A percentile compares a stretch with the other conserved stretches of the same genome.
phyloP scores from a whole-genome alignment of 2,113 vertebrate genomes.

The Larimichthys polyactis region DNA sequence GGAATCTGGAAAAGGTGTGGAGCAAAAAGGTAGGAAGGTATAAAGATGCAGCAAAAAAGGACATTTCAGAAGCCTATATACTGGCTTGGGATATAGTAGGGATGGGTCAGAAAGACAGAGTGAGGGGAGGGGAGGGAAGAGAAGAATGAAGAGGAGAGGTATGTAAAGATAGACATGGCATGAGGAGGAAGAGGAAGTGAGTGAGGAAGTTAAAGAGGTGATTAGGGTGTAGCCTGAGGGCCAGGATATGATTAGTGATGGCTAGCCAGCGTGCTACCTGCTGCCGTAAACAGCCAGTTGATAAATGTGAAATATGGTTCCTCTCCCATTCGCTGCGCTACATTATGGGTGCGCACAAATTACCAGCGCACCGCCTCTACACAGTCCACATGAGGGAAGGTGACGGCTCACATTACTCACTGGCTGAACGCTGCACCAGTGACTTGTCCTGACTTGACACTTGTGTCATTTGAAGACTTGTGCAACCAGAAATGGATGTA shows the following conservation, averaged over 20 bases:
- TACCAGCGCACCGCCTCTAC: slow-evolving; percentile 23
- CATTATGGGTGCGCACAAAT: slow-evolving; percentile 67
- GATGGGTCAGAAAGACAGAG: background rate
- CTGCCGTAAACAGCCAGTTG: slow-evolving; percentile 69
- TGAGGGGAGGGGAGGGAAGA: background rate
- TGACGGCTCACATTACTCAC: slow-evolving; percentile 48
- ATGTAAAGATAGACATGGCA: background rate
- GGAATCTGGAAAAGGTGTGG: background rate
- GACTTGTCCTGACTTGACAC: slow-evolving; percentile 48
- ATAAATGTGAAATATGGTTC: slow-evolving; percentile 61
- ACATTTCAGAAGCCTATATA: slow-evolving; percentile 9
- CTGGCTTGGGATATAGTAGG: background rate
- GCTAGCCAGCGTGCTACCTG: slow-evolving; percentile 42
- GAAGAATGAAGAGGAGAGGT: background rate
- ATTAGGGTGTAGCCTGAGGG: slow-evolving; percentile 60
- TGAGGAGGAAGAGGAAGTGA: background rate
- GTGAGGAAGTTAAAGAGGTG: slow-evolving; percentile 62
- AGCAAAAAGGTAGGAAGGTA: background rate
- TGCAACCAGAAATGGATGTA: slow-evolving; percentile 57
- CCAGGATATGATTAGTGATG: slow-evolving; percentile 58
- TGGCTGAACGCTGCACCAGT: slow-evolving; percentile 26
- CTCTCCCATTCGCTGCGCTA: slow-evolving; percentile 44
- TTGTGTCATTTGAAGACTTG: slow-evolving; percentile 26
- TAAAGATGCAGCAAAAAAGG: background rate
- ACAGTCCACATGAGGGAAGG: slow-evolving; percentile 23